Conservation (phyloP, 2,888 invertebrate genomes). For the Torymus tubicola region DNA sequence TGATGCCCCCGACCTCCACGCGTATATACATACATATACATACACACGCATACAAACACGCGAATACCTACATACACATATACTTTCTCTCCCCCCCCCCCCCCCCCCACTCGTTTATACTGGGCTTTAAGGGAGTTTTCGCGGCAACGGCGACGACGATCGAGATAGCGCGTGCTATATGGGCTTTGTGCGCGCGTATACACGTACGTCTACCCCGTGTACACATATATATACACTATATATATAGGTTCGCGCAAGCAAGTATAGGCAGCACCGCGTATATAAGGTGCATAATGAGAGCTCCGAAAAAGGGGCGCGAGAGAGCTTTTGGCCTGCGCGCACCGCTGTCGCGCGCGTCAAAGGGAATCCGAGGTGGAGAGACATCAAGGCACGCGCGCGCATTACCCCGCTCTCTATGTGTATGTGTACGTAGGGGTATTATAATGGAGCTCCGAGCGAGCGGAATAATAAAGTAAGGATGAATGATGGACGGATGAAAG, state of each 20-base stretch:
- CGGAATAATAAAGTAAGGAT: constrained; percentile 39
- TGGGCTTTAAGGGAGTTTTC: constrained; percentile 24
- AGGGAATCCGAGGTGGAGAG: constrained; percentile 24
- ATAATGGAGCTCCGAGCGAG: constrained; percentile 20
- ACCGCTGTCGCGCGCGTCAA: constrained; percentile 5
- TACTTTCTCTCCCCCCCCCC: not conserved
- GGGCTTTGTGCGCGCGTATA: constrained; percentile 6
- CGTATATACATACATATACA: not conserved
- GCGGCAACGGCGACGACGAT: constrained; percentile 25
- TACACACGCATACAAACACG: not conserved
- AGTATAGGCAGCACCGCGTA: not conserved
- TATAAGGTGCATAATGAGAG: constrained; percentile 44
- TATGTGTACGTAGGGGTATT: not conserved
- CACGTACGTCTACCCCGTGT: too few relatives aligned
- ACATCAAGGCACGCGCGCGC: too few relatives aligned
- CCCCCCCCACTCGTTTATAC: constrained; percentile 3
- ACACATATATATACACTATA: too few relatives aligned
- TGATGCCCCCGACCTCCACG: not conserved
- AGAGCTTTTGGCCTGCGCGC: constrained; percentile 8
- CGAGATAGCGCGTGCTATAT: constrained; percentile 11
- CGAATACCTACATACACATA: not conserved
- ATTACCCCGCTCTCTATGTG: too few relatives aligned
- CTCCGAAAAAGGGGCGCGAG: not conserved
- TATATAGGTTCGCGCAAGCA: not conserved
- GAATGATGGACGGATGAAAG: constrained; percentile 48